A percentile compares a stretch with the other conserved stretches of the same genome.
phyloP scores from a whole-genome alignment of 1,140 invertebrate species.

The Harpegnathos saltator region DNA sequence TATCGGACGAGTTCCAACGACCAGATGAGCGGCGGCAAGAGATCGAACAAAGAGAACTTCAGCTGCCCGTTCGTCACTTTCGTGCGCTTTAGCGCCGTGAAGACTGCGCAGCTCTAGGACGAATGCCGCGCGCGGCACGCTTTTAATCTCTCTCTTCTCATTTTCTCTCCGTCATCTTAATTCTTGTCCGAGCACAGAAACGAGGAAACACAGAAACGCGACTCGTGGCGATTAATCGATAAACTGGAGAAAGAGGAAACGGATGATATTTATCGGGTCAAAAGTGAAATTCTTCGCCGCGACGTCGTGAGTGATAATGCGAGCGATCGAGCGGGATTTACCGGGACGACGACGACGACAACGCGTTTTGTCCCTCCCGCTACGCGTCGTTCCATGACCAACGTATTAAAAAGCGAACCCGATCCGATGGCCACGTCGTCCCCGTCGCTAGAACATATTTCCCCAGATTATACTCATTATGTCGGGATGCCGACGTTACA shows the following conservation, averaged over 20 bases:
- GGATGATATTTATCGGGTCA: background rate
- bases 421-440: slow-evolving; percentile 17
- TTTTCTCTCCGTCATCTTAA: too few relatives aligned
- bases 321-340: slow-evolving; percentile 13
- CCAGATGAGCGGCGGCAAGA: slow-evolving; percentile 42
- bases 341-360: background rate
- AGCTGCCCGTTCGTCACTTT: background rate
- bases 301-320: background rate
- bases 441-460: slow-evolving; percentile 40
- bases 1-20: slow-evolving; percentile 47
- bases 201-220: too few relatives aligned
- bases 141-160: too few relatives aligned
- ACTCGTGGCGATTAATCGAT: background rate
- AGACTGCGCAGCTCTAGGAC: too few relatives aligned
- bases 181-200: too few relatives aligned
- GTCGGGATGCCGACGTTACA: slow-evolving; percentile 35
- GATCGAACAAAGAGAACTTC: slow-evolving; percentile 56
- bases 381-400: background rate
- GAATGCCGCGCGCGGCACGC: too few relatives aligned
- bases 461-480: slow-evolving; percentile 50
- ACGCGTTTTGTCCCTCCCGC: background rate
- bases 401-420: slow-evolving; percentile 16
- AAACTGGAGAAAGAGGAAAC: background rate
- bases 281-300: background rate
- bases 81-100: too few relatives aligned